A percentile compares a stretch with the other conserved stretches of the same genome.
phyloP scores from a whole-genome alignment of 1,140 invertebrate species.

The Drosophila bocqueti region DNA sequence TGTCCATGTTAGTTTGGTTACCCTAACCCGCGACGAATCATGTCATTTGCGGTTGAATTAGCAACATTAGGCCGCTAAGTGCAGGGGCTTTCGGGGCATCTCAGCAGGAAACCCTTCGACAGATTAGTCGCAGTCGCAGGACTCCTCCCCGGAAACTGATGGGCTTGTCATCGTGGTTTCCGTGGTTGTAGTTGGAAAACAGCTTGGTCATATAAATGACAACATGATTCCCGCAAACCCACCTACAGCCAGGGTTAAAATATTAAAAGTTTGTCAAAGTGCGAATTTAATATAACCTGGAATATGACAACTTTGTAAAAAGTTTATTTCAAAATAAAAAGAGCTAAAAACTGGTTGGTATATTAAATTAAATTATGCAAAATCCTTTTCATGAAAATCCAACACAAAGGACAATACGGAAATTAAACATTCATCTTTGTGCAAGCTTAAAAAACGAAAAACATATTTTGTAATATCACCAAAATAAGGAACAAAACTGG shows the following conservation, averaged over 20 bases:
- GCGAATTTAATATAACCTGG: neutral
- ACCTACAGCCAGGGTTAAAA: conserved; percentile 2
- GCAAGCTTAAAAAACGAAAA: neutral
- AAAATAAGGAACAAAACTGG: neutral
- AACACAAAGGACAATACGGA: neutral
- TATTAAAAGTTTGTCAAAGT: neutral
- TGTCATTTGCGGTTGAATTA: conserved; percentile 71
- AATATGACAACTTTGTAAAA: neutral
- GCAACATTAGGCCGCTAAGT: conserved; percentile 44
- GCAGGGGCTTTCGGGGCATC: conserved; percentile 25
- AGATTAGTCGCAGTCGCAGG: conserved; percentile 23
- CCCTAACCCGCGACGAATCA: conserved; percentile 51
- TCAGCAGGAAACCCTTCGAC: conserved; percentile 15
- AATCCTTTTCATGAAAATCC: neutral
- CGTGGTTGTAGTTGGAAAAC: conserved; percentile 4
- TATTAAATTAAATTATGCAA: neutral
- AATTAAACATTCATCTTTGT: neutral
- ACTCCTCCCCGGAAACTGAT: conserved; percentile 31
- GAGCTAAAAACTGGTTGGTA: neutral
- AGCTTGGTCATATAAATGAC: conserved; percentile 23
- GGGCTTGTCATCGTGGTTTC: conserved; percentile 23
- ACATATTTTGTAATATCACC: neutral
- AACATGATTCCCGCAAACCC: neutral
- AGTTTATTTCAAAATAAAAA: too few species aligned
- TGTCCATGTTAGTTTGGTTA: neutral